Evolutionary conservation across 2,888 invertebrate genomes (phyloP), one percentile per base, ranked within the genome.

Genomic region (Lochmaea capreae): DNA sequence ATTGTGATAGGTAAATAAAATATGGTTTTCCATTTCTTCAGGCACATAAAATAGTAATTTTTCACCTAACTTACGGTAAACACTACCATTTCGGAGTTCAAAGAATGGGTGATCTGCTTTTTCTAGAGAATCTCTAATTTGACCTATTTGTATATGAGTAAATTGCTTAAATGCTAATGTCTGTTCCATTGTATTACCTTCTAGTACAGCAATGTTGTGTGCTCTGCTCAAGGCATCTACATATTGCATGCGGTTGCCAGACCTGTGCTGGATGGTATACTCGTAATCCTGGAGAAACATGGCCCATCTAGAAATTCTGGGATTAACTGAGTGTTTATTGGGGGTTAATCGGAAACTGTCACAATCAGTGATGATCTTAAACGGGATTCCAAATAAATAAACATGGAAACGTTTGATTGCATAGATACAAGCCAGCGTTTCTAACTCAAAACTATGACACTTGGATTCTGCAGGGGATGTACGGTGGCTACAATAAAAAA

Each of bases 1-100:
- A 67, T 84, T 83, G 75, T 84, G 83, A 26, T 75, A 75, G 10
- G 73, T 71, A 46, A 76, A 67, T 26, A 84, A 79, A 9, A 83
- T 74, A 63, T 79, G 78, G 8, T 75, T 65, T 72, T 81, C 80
- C 80, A 83, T 80, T 14, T 72, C 70, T 12, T 65, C 10, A 5
- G 81, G 80, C 3, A 76, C 75, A 68, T 74, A 75, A 73, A 78
- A 80, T 26, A 66, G 6, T 33, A 66, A 22, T 54, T 39, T 65
- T 10, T 73, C 58, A 26, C 67, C 22, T 49, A 18, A 39, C 58
- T 75, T 75, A 12, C 73, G 43, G 57, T 73, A 67, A 10, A 70
- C 62, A 26, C 68, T n/a, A 42, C 75, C 73, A 57, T 73, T 57
- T 54, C 65, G 61, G 10, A 72, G 12, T 65, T 73, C 67, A 67